Percentiles rank a stretch among this genome's conserved stretches.
These are phyloP conservation scores for Atta colombica DNA, from an alignment of 1,140 invertebrate genomes.

Conservation along the genomic window DNA sequence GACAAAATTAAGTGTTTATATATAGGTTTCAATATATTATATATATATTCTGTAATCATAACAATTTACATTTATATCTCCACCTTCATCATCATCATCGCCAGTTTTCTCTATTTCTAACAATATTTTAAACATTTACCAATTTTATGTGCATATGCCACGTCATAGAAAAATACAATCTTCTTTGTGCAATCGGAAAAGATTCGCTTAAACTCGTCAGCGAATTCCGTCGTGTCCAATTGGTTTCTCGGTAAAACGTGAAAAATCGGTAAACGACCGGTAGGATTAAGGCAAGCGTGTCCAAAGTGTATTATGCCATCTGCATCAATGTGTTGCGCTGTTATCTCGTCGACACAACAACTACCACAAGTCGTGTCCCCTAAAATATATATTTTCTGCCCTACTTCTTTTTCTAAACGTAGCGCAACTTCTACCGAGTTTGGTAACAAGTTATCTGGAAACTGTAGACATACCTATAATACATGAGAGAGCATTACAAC, in stretches of 20 bases:
- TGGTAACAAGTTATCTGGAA: conserved; percentile 93
- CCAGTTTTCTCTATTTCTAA: conserved; percentile 10
- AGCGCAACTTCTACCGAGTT: conserved; percentile 91
- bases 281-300: conserved; percentile 93
- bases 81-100: background rate
- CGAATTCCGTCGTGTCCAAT: conserved; percentile 86
- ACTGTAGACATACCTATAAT: conserved; percentile 94
- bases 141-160: conserved; percentile 89
- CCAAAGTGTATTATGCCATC: conserved; percentile 97
- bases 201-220: conserved; percentile 79
- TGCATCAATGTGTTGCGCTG: conserved; percentile 94
- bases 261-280: conserved; percentile 90
- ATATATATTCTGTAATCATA: conserved; percentile 76
- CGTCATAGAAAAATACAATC: conserved; percentile 92
- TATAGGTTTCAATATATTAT: conserved; percentile 69
- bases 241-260: conserved; percentile 90
- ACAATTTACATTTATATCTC: conserved; percentile 27
- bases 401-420: conserved; percentile 88
- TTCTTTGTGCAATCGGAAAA: conserved; percentile 83
- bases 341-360: conserved; percentile 97
- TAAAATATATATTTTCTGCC: conserved; percentile 92
- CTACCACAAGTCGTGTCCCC: conserved; percentile 98
- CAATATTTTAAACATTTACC: conserved; percentile 84
- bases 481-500: conserved; percentile 59
- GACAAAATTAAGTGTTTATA: conserved; percentile 80